These are phyloP conservation scores for Tenodera sinensis DNA, from an alignment of 2,888 invertebrate species.

Conservation along the genomic window DNA sequence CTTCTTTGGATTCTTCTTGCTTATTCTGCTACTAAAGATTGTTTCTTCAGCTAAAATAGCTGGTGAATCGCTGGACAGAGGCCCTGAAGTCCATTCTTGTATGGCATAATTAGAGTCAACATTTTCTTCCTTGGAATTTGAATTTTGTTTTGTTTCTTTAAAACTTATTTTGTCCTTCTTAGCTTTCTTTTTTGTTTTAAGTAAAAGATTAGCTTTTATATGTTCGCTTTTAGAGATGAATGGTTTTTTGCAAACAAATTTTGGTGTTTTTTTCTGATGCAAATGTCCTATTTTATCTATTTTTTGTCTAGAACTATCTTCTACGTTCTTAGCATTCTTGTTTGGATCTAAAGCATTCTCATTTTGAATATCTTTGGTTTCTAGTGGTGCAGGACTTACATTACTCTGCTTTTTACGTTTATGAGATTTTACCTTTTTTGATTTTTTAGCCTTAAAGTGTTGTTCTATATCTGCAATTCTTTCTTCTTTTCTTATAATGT, in stretches of 20 bases:
- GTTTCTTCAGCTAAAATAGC: background rate
- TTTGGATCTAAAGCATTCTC: background rate
- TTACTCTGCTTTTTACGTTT: background rate
- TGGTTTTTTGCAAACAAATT: background rate
- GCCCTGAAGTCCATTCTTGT: background rate
- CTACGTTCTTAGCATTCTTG: background rate
- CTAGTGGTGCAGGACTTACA: background rate
- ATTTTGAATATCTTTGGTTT: background rate
- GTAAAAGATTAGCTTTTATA: background rate
- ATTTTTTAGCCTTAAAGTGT: background rate
- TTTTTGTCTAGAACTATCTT: background rate
- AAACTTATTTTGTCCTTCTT: background rate
- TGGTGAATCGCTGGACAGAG: background rate
- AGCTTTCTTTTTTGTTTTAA: background rate
- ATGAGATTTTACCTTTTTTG: background rate
- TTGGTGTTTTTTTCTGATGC: background rate
- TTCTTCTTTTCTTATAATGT: background rate
- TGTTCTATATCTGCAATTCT: background rate
- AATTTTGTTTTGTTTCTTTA: background rate
- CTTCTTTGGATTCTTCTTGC: background rate
- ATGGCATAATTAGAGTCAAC: background rate
- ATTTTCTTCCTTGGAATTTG: background rate
- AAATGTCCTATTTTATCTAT: background rate
- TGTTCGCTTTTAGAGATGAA: background rate
- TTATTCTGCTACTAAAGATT: background rate